phyloP scores from a whole-genome alignment of 2,113 vertebrate species.

The Coptodon bakossiorum region DNA sequence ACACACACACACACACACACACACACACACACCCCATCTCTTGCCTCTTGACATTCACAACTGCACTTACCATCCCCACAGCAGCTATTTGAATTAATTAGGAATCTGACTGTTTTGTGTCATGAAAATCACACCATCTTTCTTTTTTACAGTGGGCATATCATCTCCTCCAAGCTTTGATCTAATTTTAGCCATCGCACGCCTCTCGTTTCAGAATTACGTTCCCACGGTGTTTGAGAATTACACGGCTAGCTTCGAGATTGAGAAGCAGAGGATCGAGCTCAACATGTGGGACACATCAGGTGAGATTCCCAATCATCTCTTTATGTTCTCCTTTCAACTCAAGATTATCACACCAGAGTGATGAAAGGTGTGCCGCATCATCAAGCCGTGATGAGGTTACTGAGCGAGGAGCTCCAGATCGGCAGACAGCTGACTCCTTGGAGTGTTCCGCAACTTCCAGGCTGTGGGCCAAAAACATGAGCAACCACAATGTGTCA shows the following conservation, averaged over 20 bases:
- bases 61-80: neutral
- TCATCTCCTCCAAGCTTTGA: neutral
- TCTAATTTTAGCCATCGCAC: neutral
- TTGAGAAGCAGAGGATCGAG: constrained; percentile 90
- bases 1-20: neutral
- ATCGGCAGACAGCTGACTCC: neutral
- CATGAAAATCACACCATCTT: neutral
- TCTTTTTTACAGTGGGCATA: neutral
- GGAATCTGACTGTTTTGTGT: neutral
- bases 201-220: constrained; percentile 63
- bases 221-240: constrained; percentile 88
- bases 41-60: neutral
- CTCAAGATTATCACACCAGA: neutral
- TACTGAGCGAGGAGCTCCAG: neutral
- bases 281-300: constrained; percentile 98
- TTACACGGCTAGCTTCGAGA: constrained; percentile 91
- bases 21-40: neutral
- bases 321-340: neutral
- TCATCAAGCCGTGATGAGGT: neutral
- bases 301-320: constrained; percentile 62
- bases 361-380: neutral
- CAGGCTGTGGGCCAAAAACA: constrained; percentile 1
- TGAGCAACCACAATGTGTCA: neutral
- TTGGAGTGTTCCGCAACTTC: neutral
- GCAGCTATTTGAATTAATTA: neutral